phyloP scores from a whole-genome alignment of 2,797 vertebrate species.

The Rhyacichthys aspro region DNA sequence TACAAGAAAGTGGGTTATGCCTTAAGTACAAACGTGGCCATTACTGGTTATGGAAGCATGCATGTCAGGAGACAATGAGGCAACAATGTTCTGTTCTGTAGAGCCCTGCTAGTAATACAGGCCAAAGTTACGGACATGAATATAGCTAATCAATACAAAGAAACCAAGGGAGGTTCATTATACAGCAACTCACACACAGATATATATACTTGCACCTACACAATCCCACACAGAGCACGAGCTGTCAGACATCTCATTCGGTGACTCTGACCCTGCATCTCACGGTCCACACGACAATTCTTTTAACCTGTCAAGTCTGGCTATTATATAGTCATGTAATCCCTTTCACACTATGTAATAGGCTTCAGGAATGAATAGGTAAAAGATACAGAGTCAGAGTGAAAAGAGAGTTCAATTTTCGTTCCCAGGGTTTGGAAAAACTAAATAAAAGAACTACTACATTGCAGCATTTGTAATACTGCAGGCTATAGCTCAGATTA shows the following conservation, averaged over 20 bases:
- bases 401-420: constrained; percentile 33
- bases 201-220: constrained; percentile 26
- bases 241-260: constrained; percentile 57
- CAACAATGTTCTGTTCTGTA: constrained; percentile 33
- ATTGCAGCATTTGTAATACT: constrained; percentile 42
- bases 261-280: constrained; percentile 57
- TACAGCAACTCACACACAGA: constrained; percentile 18
- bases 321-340: constrained; percentile 70
- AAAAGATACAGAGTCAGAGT: constrained; percentile 34
- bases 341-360: constrained; percentile 59
- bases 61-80: constrained; percentile 43
- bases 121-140: constrained; percentile 49
- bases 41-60: constrained; percentile 50
- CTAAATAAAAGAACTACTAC: constrained; percentile 46
- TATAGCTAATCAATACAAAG: constrained; percentile 58
- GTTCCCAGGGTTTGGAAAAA: constrained; percentile 39
- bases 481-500: constrained; percentile 40
- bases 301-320: constrained; percentile 63
- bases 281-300: constrained; percentile 57
- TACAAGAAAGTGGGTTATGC: constrained; percentile 58
- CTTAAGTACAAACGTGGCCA: constrained; percentile 53
- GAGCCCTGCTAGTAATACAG: constrained; percentile 25
- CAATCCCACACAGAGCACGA: constrained; percentile 22
- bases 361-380: constrained; percentile 44
- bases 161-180: constrained; percentile 44